Evolutionary conservation across 2,888 invertebrate genomes (phyloP).

Genomic region (Globia sparganii): DNA sequence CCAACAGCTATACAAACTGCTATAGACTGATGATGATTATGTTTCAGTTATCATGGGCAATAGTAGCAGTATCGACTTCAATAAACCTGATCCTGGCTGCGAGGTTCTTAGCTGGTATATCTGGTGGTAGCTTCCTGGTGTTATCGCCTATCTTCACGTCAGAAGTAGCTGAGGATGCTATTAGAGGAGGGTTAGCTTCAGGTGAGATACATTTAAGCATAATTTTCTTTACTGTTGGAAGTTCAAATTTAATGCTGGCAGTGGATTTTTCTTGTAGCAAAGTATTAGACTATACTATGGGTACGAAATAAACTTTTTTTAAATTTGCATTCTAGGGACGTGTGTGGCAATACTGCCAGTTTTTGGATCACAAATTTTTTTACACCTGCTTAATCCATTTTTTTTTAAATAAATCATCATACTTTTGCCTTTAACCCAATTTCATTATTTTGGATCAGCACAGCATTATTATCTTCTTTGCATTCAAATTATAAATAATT

Average conservation of each 20-base stretch:
- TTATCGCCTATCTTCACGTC: slow-evolving; percentile 91
- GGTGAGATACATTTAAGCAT: slow-evolving; percentile 66
- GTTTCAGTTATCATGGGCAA: slow-evolving; percentile 90
- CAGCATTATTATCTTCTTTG: not conserved
- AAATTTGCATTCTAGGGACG: not conserved
- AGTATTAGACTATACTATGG: too few species aligned
- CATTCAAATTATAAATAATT: not conserved
- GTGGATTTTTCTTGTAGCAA: not conserved
- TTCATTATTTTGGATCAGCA: not conserved
- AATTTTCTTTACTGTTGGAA: not conserved
- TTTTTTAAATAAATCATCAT: not conserved
- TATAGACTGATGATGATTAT: not conserved
- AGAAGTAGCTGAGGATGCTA: slow-evolving; percentile 91
- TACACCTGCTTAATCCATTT: too few species aligned
- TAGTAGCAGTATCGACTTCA: slow-evolving; percentile 87
- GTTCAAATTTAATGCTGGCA: not conserved
- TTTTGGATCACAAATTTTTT: not conserved
- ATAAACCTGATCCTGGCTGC: slow-evolving; percentile 85
- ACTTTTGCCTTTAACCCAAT: not conserved
- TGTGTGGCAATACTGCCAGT: not conserved
- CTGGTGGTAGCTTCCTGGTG: slow-evolving; percentile 89
- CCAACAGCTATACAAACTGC: too few species aligned
- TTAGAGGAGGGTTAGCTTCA: slow-evolving; percentile 83
- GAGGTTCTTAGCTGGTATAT: slow-evolving; percentile 90
- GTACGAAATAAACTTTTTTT: too few species aligned